Base-by-base conservation (phyloP, 64 coral and sea anemone species). In the Anthopleura sola region DNA sequence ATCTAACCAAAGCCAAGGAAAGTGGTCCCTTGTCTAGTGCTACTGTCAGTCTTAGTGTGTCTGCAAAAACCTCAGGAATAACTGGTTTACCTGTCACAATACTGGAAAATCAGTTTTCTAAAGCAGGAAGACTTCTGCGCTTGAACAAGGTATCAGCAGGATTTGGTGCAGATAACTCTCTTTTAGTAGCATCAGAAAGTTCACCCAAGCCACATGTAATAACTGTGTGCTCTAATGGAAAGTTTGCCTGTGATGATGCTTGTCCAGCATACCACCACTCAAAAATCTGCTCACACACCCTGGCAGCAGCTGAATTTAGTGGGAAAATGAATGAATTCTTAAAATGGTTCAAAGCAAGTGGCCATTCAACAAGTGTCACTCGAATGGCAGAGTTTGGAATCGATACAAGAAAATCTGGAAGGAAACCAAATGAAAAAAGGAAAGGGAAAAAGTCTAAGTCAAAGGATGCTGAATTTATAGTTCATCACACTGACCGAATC, bases 171-270 rank as follows among this genome's bases (percentile, higher is more conserved):
- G 51, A 57, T 36, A 44, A 87, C 50, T 78, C 85, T 75, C 24
- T 87, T 36, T 50, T 87, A 31, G 86, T 87, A 87, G 71, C 51
- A 79, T 87, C 86, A 34, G 69, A 87, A 21, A 87, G 68, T 5
- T 88, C 87, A 2, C 34, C 87, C 40, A 74, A 81, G 82, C 87
- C 87, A 47, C 87, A 88, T 88, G 87, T 88, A 13, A 29, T 88
- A n/a, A 82, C 58, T 32, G 55, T 56, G 57, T 82, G 64, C 24
- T 34, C 39, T 7, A 79, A 79, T 79, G 77, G 77, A 79, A 79
- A 79, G 36, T 46, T 37, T 46, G 39, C 32, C 17, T 88, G 75
- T 64, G 86, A 88, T 88, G 76, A 51, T 37, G 36, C 29, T 18
- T 78, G 71, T 79, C 75, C 86, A 2, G 86, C 86, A 36, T 88